Evolutionary conservation across 1,140 invertebrate genomes (phyloP).

Genomic region (Cataglyphis hispanica): DNA sequence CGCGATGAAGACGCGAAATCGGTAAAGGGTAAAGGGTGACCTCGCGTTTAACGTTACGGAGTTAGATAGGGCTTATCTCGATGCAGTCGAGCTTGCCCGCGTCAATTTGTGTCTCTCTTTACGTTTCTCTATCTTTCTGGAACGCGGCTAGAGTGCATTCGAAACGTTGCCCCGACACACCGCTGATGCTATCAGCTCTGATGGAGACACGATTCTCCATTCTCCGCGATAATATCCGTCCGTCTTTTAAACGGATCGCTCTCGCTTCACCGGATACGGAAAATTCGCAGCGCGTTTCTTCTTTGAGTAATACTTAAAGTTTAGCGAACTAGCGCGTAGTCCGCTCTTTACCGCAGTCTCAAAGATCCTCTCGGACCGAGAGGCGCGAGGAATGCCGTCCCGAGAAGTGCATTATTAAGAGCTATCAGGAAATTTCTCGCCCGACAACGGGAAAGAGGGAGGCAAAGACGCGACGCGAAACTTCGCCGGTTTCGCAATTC

Average conservation of each 20-base stretch:
- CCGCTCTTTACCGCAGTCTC: constrained; percentile 26
- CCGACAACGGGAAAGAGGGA: constrained; percentile 40
- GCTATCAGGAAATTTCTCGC: constrained; percentile 73
- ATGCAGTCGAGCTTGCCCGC: background rate
- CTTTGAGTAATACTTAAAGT: constrained; percentile 36
- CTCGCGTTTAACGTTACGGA: constrained; percentile 33
- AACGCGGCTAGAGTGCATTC: constrained; percentile 11
- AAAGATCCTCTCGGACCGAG: constrained; percentile 48
- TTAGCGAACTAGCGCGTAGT: constrained; percentile 4
- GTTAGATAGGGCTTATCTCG: constrained; percentile 40
- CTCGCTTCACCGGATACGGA: constrained; percentile 20
- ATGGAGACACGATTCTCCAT: constrained; percentile 34
- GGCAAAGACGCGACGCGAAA: constrained; percentile 68
- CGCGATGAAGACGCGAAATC: background rate
- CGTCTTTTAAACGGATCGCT: constrained; percentile 2
- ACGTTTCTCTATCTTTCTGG: constrained; percentile 45
- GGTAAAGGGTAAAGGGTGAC: background rate
- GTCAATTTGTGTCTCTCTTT: constrained; percentile 45
- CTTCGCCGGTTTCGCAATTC: constrained; percentile 74
- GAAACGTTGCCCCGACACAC: background rate
- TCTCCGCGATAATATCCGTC: constrained; percentile 21
- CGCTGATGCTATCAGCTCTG: constrained; percentile 20
- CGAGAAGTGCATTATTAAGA: constrained; percentile 76
- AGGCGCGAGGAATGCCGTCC: constrained; percentile 41
- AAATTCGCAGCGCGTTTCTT: constrained; percentile 21